Evolutionary conservation across 2,113 vertebrate genomes (phyloP).

Genomic region (Saguinus imperator): DNA sequence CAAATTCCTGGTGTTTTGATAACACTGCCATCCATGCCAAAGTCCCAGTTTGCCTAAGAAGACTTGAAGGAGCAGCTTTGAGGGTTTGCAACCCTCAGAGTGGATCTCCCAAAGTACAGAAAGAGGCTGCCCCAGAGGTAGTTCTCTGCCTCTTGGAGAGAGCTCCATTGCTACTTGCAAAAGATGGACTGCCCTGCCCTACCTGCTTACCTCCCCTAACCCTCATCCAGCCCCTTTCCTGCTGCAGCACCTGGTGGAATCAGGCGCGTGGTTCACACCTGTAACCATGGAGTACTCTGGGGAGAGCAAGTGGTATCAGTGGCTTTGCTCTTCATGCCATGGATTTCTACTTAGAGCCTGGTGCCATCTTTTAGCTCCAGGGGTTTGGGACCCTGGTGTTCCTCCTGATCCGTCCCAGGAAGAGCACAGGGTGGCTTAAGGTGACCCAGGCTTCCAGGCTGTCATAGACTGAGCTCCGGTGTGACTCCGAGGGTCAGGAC

Average conservation of each 20-base stretch:
- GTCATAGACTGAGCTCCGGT: background rate
- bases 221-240: background rate
- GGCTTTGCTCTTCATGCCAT: background rate
- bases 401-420: background rate
- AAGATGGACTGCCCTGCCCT: background rate
- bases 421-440: background rate
- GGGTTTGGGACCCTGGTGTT: background rate
- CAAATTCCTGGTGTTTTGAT: too few species aligned
- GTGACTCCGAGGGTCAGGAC: too few species aligned
- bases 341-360: background rate
- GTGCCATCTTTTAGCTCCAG: background rate
- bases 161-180: background rate
- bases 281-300: background rate
- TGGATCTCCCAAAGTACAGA: background rate
- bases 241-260: background rate
- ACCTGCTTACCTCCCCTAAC: rapidly evolving
- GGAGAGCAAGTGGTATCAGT: background rate
- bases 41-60: background rate
- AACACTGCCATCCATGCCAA: background rate
- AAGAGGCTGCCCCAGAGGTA: background rate
- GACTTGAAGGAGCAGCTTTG: background rate
- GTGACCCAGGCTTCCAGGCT: too few species aligned
- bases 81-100: background rate
- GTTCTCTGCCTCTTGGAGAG: background rate
- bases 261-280: background rate